Conservation (phyloP, 2,888 invertebrate species). For the Balanococcus diminutus region DNA sequence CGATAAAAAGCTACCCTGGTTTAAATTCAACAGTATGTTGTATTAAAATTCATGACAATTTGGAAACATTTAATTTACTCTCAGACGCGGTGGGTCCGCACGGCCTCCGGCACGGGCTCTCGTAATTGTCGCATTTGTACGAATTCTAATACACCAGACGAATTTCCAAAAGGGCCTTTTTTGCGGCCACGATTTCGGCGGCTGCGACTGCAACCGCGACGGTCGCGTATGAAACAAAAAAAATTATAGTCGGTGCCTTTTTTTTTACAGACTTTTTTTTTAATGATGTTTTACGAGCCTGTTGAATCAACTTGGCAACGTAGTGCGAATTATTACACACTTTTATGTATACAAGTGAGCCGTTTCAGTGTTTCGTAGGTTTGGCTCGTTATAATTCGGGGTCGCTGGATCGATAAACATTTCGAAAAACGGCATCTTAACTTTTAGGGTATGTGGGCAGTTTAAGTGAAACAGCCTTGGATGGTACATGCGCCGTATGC, state of each 20-base stretch:
- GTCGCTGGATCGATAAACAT: constrained; percentile 46
- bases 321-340: constrained; percentile 50
- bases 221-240: not conserved
- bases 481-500: constrained; percentile 39
- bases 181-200: not conserved
- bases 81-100: not conserved
- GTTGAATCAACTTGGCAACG: constrained; percentile 55
- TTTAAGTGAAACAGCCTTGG: constrained; percentile 34
- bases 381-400: constrained; percentile 39
- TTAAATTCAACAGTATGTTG: constrained; percentile 36
- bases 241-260: not conserved
- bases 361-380: constrained; percentile 35
- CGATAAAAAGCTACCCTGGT: constrained; percentile 23
- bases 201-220: not conserved
- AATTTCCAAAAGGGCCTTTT: not conserved
- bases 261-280: constrained; percentile 3
- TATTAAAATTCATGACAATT: constrained; percentile 38
- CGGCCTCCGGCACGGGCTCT: not conserved
- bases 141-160: not conserved
- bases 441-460: constrained; percentile 48
- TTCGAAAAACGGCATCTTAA: constrained; percentile 52
- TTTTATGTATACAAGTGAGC: constrained; percentile 33
- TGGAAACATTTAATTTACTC: constrained; percentile 21
- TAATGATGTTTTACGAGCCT: constrained; percentile 51
- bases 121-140: not conserved